These are phyloP conservation scores for Ooceraea biroi DNA, from an alignment of 1,140 invertebrate genomes.

Conservation along the genomic window DNA sequence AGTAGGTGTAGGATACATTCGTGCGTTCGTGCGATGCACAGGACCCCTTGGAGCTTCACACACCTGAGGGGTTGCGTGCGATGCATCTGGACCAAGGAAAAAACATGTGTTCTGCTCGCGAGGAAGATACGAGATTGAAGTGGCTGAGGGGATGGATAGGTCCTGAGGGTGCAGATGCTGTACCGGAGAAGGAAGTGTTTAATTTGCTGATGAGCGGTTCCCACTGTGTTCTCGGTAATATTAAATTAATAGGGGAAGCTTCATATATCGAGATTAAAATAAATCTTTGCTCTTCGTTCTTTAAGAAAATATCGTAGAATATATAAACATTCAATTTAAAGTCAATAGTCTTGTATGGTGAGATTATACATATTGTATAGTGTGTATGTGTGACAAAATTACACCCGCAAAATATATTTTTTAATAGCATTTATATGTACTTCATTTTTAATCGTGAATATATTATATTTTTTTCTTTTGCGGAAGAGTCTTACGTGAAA, in stretches of 20 bases:
- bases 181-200: slow-evolving; percentile 36
- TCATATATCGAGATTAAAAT: not conserved
- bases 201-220: slow-evolving; percentile 38
- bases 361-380: not conserved
- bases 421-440: not conserved
- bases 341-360: not conserved
- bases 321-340: not conserved
- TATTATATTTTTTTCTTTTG: not conserved
- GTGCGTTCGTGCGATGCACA: slow-evolving; percentile 25
- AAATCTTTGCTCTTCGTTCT: not conserved
- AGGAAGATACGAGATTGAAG: not conserved
- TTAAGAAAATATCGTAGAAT: not conserved
- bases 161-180: slow-evolving; percentile 23
- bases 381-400: not conserved
- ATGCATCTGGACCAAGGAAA: slow-evolving; percentile 73
- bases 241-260: slow-evolving; percentile 14
- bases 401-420: not conserved
- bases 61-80: slow-evolving; percentile 66
- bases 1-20: slow-evolving; percentile 52
- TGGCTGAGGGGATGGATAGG: slow-evolving; percentile 20
- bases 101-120: slow-evolving; percentile 71
- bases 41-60: slow-evolving; percentile 39
- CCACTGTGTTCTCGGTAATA: not conserved
- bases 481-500: not conserved
- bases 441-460: not conserved